Percentiles rank a stretch among this genome's conserved stretches.
phyloP scores from a whole-genome alignment of 2,888 invertebrate genomes.

The Eupithecia pulchellata region DNA sequence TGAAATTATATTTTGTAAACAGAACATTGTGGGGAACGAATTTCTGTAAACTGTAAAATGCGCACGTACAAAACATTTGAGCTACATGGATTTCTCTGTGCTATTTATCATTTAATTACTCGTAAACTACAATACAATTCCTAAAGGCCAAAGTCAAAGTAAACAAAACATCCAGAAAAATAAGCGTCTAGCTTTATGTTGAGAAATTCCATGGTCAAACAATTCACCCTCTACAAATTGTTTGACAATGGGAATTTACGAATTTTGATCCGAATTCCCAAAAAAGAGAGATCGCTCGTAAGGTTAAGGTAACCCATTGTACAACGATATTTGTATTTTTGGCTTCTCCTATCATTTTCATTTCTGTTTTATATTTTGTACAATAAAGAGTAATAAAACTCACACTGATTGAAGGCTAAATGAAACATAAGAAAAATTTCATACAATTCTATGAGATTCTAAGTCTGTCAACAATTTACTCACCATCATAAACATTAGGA shows the following conservation, averaged over 20 bases:
- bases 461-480: conserved; percentile 40
- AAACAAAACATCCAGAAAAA: background rate
- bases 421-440: background rate
- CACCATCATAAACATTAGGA: conserved; percentile 96
- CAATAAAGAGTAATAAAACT: no score
- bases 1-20: background rate
- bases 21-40: background rate
- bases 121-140: background rate
- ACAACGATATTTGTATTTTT: no score
- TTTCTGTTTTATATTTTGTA: no score
- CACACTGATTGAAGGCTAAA: background rate
- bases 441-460: background rate
- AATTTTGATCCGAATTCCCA: background rate
- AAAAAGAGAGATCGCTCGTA: no score
- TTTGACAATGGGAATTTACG: background rate
- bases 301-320: no score
- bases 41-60: conserved; percentile 6
- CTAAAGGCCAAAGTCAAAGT: background rate
- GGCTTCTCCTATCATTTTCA: no score
- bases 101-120: background rate
- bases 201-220: background rate
- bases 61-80: background rate
- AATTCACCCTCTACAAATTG: background rate
- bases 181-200: conserved; percentile 7
- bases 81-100: background rate